Conservation (phyloP, 1,140 invertebrate genomes). For the Harlomillsia oculata region DNA sequence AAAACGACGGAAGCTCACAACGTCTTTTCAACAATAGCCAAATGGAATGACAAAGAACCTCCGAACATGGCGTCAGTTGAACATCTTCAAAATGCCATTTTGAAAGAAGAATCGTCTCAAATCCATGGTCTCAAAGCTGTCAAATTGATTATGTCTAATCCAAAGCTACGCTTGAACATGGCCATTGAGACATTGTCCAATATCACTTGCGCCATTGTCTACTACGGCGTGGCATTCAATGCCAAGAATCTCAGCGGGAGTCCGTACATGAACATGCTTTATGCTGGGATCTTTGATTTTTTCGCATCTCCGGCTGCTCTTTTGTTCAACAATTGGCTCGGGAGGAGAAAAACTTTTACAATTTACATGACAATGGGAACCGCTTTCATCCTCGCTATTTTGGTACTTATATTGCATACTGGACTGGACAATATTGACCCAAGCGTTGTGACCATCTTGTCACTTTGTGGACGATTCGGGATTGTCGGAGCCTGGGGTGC, state of each 20-base stretch:
- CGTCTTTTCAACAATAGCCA: constrained; percentile 12
- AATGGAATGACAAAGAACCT: constrained; percentile 13
- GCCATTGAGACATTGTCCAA: constrained; percentile 12
- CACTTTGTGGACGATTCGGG: constrained; percentile 13
- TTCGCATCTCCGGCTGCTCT: constrained; percentile 11
- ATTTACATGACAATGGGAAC: constrained; percentile 8
- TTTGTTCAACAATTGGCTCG: constrained; percentile 26
- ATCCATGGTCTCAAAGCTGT: background rate
- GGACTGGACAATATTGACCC: background rate
- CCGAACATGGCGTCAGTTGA: constrained; percentile 5
- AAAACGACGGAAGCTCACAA: constrained; percentile 13
- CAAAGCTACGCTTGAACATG: background rate
- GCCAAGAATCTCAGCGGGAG: constrained; percentile 17
- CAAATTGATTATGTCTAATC: constrained; percentile 5
- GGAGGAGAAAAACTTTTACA: constrained; percentile 12
- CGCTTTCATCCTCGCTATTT: background rate
- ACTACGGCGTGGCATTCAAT: constrained; percentile 25
- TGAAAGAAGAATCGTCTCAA: constrained; percentile 11
- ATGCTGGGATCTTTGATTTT: constrained; percentile 25
- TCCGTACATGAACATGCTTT: constrained; percentile 20
- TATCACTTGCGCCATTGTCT: constrained; percentile 18
- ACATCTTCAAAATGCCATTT: constrained; percentile 13
- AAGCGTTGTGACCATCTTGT: constrained; percentile 2
- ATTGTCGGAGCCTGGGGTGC: constrained; percentile 16
- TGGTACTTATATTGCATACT: background rate